Evolutionary conservation across 2,113 vertebrate species (phyloP).

Genomic region (Chiloscyllium plagiosum): DNA sequence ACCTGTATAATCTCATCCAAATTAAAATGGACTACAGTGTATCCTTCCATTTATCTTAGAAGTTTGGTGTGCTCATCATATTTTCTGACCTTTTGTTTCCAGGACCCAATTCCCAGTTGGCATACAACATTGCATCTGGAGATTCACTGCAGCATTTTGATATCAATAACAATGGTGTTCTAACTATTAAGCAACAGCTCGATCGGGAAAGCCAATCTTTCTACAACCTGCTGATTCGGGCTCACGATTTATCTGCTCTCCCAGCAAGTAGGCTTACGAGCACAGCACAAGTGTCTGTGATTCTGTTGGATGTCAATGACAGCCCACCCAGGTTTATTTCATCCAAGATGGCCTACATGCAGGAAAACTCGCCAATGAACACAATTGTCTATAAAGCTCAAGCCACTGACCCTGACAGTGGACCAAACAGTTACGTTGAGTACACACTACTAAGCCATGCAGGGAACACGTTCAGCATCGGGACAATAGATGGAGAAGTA

Average conservation of each 20-base stretch:
- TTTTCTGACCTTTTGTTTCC: slow-evolving; percentile 42
- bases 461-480: slow-evolving; percentile 76
- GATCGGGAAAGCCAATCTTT: slow-evolving; percentile 90
- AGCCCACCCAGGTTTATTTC: slow-evolving; percentile 80
- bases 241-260: slow-evolving; percentile 68
- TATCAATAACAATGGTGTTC: slow-evolving; percentile 61
- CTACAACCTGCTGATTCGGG: slow-evolving; percentile 83
- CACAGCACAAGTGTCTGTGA: slow-evolving; percentile 86
- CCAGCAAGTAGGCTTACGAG: slow-evolving; percentile 72
- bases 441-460: slow-evolving; percentile 68
- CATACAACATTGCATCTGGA: slow-evolving; percentile 77
- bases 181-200: slow-evolving; percentile 67
- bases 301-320: slow-evolving; percentile 88
- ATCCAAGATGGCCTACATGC: slow-evolving; percentile 76
- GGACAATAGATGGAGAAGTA: slow-evolving; percentile 78
- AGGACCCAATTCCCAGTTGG: slow-evolving; percentile 78
- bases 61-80: not conserved
- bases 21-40: not conserved
- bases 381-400: slow-evolving; percentile 77
- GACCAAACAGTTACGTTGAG: slow-evolving; percentile 93
- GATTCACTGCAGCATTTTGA: slow-evolving; percentile 75
- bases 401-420: slow-evolving; percentile 80
- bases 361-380: slow-evolving; percentile 84
- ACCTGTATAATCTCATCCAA: not conserved
- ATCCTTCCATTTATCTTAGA: not conserved